Evolutionary conservation across 2,888 invertebrate genomes (phyloP).

Genomic region (Pecten maximus): DNA sequence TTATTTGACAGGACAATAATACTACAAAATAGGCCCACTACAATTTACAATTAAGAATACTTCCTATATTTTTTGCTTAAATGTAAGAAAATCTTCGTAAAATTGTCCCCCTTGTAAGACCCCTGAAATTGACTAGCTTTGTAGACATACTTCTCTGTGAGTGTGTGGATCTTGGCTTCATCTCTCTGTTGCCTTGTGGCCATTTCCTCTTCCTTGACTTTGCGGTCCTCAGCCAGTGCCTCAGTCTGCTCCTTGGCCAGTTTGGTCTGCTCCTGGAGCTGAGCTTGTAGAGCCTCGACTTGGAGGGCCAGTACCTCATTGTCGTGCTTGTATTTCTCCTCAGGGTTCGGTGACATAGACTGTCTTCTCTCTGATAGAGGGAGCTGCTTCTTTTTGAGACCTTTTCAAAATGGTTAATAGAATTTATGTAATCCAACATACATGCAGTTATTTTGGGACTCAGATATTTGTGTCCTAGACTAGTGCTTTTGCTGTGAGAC

Average conservation of each 20-base stretch:
- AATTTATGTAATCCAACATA: too few species aligned
- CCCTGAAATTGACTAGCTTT: not conserved
- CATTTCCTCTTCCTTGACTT: constrained; percentile 81
- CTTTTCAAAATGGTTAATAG: constrained; percentile 15
- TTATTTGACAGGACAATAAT: too few species aligned
- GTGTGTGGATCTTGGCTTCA: constrained; percentile 80
- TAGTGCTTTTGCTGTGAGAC: too few species aligned
- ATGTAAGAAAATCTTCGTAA: too few species aligned
- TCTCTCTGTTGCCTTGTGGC: constrained; percentile 81
- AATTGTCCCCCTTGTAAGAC: too few species aligned
- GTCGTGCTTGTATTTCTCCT: constrained; percentile 77
- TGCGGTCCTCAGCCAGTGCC: constrained; percentile 81
- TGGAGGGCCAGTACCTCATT: constrained; percentile 79
- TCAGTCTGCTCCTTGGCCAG: constrained; percentile 81
- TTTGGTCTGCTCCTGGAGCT: constrained; percentile 82
- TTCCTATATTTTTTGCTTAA: too few species aligned
- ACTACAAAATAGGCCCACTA: too few species aligned
- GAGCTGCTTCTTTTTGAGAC: constrained; percentile 60
- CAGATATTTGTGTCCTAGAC: too few species aligned
- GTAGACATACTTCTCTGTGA: constrained; percentile 80
- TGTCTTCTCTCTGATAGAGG: constrained; percentile 57
- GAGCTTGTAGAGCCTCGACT: constrained; percentile 80
- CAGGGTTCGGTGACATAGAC: constrained; percentile 71
- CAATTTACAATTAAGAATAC: too few species aligned
- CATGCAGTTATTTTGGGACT: too few species aligned